phyloP scores from a whole-genome alignment of 2,888 invertebrate genomes.

The Tipula vernalis region DNA sequence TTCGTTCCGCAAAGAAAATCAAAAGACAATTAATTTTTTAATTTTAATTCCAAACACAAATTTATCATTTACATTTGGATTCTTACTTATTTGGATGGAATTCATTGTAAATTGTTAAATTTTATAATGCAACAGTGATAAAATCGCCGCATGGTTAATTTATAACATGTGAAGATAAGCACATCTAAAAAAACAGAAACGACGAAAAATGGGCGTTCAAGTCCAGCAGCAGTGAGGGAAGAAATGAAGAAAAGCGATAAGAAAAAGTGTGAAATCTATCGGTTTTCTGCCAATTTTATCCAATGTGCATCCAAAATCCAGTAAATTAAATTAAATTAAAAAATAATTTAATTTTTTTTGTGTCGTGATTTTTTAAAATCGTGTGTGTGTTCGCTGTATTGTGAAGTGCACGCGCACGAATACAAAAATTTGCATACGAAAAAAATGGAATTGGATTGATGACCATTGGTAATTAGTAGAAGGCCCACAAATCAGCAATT shows the following conservation, averaged over 20 bases:
- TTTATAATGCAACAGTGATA: background rate
- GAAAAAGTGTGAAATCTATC: background rate
- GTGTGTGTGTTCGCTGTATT: background rate
- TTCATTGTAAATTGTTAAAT: constrained; percentile 9
- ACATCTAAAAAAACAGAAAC: background rate
- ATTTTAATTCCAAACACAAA: background rate
- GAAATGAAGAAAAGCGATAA: background rate
- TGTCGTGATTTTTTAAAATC: background rate
- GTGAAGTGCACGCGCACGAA: background rate
- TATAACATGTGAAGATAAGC: background rate
- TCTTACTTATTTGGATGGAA: constrained; percentile 7
- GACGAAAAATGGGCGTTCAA: background rate
- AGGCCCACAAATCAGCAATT: constrained; percentile 18
- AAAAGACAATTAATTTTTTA: background rate
- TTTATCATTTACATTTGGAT: constrained; percentile 7
- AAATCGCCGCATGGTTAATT: background rate
- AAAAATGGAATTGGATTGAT: constrained; percentile 29
- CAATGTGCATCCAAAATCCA: constrained; percentile 6
- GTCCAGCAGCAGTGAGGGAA: background rate
- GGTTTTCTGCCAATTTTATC: constrained; percentile 9
- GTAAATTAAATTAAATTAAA: background rate
- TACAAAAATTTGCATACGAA: background rate
- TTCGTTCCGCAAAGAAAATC: background rate
- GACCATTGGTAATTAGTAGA: constrained; percentile 37
- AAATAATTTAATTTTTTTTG: background rate